phyloP scores from a whole-genome alignment of 2,888 invertebrate genomes.

The Oeneis ivallda region DNA sequence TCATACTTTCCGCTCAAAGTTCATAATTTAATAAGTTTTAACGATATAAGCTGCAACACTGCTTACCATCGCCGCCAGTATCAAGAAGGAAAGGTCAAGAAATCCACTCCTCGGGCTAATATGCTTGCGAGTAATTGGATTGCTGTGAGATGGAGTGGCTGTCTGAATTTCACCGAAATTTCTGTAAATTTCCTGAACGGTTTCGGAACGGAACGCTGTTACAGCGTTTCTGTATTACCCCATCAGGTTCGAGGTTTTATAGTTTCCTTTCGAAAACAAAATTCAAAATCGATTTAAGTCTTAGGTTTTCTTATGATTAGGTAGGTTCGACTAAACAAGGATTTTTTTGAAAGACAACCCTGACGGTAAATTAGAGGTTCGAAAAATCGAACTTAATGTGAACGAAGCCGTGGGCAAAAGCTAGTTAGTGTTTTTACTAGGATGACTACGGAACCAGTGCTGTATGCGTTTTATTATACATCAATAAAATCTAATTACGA shows the following conservation, averaged over 20 bases:
- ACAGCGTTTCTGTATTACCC: constrained; percentile 1
- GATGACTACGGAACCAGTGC: no score
- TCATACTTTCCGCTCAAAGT: constrained; percentile 5
- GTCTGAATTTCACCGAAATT: constrained; percentile 24
- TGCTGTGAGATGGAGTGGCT: constrained; percentile 30
- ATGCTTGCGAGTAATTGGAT: constrained; percentile 41
- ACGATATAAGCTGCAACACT: constrained; percentile 25
- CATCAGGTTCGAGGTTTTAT: neutral
- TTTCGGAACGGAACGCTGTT: neutral
- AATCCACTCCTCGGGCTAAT: constrained; percentile 40
- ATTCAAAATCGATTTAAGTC: no score
- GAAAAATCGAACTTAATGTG: no score
- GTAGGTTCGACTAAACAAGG: no score
- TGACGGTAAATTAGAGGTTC: no score
- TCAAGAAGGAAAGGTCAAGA: constrained; percentile 38
- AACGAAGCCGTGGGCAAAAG: no score
- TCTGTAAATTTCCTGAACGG: constrained; percentile 28
- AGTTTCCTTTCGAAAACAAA: neutral
- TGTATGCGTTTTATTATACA: no score
- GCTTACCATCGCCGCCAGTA: constrained; percentile 29
- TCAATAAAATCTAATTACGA: no score
- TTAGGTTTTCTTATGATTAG: no score
- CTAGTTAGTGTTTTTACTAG: no score
- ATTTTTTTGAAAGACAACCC: no score
- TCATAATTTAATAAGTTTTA: constrained; percentile 14